Percentiles rank a stretch among this genome's conserved stretches.
phyloP scores from a whole-genome alignment of 2,797 vertebrate genomes.

The Pagetopsis macropterus region DNA sequence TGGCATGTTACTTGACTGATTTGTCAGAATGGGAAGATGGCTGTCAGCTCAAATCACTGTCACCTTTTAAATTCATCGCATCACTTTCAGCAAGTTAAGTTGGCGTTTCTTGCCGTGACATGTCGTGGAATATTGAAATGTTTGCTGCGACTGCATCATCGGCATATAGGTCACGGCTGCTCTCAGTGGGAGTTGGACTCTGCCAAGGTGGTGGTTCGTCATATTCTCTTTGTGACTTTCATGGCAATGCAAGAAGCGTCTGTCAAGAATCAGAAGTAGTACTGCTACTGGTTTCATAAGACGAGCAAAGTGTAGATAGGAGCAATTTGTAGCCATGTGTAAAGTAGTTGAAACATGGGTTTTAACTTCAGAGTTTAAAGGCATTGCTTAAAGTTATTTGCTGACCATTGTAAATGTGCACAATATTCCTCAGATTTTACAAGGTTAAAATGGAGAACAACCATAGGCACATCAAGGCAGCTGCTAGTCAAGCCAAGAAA shows the following conservation, averaged over 20 bases:
- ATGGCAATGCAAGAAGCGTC: background rate
- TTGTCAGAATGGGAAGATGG: conserved; percentile 39
- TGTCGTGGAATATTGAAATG: conserved; percentile 4
- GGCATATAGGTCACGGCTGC: conserved; percentile 14
- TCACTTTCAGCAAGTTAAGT: conserved; percentile 34
- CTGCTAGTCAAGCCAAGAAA: conserved; percentile 3
- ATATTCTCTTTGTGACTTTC: conserved; percentile 7
- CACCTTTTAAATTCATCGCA: conserved; percentile 39
- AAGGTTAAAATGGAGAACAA: background rate
- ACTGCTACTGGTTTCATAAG: background rate
- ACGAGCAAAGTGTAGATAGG: background rate
- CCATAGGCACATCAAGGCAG: background rate
- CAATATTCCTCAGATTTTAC: background rate
- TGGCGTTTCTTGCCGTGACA: conserved; percentile 36
- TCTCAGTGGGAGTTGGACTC: conserved; percentile 17
- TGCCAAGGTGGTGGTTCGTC: background rate
- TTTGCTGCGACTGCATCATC: conserved; percentile 23
- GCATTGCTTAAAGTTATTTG: background rate
- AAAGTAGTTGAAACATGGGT: background rate
- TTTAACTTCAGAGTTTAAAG: background rate
- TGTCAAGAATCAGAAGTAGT: background rate
- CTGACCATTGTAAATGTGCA: background rate
- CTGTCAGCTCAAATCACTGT: conserved; percentile 52
- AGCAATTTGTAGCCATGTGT: background rate
- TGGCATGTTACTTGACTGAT: conserved; percentile 45